Evolutionary conservation across 2,888 invertebrate species (phyloP), one percentile per base, ranked within the genome.

Genomic region (Hoplodrina ambigua): DNA sequence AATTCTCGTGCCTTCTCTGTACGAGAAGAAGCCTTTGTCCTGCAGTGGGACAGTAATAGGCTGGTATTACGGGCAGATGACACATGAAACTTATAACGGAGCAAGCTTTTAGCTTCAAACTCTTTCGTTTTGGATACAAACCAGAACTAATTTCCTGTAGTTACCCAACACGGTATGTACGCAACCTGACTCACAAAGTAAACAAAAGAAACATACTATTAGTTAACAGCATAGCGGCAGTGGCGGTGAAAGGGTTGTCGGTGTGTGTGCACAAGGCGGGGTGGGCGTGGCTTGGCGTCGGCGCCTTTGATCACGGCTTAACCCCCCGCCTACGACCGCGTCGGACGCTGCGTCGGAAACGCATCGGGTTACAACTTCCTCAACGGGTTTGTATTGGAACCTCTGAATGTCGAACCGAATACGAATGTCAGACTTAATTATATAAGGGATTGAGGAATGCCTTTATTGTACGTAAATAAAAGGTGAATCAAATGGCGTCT

Each of bases 301-400:
- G 86, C 72, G 71, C 75, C 59, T 83, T 82, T 86, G 78, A 86
- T 82, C 79, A 75, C 72, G 56, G 59, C 67, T 57, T 69, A 73
- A 76, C 81, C 82, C 80, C 72, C 87, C 89, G 86, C 86, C 87
- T 80, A 80, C 81, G 63, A 70, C 65, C 72, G 52, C 52, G 10
- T 19, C 57, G n/a, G 49, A 17, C 37, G 37, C 55, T 44, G 73
- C 76, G 57, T 80, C 82, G 86, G 86, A 90, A 89, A 83, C 84
- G 81, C 78, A 74, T 90, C 87, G 69, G 71, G 81, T 90, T 87
- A 83, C 90, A 46, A 78, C 86, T 89, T 88, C 90, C 86, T 84
- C 67, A 69, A 64, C 75, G 68, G 72, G 74, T 71, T 66, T 57
- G 69, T 69, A 4, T 67, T 77, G 52, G 46, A 60, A 62, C 55